Percentiles rank a stretch among this genome's conserved stretches.
phyloP scores from a whole-genome alignment of 2,888 invertebrate species.

The Acholoe squamosa region DNA sequence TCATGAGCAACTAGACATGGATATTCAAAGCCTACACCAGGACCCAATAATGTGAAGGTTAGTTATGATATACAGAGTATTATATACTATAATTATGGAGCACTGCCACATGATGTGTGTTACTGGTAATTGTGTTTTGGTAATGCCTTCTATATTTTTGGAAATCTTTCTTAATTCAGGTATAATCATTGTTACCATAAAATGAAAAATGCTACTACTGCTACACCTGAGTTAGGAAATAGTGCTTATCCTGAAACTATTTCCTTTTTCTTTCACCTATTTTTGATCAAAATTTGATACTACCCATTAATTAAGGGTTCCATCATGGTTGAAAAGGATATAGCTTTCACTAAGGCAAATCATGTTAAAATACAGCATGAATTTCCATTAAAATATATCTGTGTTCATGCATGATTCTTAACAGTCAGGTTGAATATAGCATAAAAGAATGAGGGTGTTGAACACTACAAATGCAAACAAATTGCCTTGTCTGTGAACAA shows the following conservation, averaged over 20 bases:
- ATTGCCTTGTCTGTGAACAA: constrained; percentile 7
- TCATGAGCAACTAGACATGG: neutral
- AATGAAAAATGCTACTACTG: neutral
- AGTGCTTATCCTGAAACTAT: neutral
- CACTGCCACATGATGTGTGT: neutral
- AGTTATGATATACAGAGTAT: neutral
- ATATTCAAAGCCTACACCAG: neutral
- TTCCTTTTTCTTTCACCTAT: neutral
- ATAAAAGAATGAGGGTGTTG: neutral
- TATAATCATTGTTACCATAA: neutral
- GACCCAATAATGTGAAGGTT: neutral
- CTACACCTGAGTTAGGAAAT: neutral
- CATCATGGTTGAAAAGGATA: neutral
- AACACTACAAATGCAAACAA: constrained; percentile 11
- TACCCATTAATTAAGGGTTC: neutral
- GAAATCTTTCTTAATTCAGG: neutral
- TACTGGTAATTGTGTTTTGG: neutral
- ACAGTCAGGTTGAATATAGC: neutral
- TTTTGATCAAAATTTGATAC: neutral
- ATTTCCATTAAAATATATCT: neutral
- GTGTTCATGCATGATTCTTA: neutral
- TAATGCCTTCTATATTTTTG: neutral
- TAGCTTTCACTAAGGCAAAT: neutral
- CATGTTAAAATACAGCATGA: neutral
- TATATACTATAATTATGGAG: neutral